Evolutionary conservation across 92 coral and sea anemone genomes (phyloP), one percentile per base, ranked within the genome.

Genomic region (Porites divaricata): DNA sequence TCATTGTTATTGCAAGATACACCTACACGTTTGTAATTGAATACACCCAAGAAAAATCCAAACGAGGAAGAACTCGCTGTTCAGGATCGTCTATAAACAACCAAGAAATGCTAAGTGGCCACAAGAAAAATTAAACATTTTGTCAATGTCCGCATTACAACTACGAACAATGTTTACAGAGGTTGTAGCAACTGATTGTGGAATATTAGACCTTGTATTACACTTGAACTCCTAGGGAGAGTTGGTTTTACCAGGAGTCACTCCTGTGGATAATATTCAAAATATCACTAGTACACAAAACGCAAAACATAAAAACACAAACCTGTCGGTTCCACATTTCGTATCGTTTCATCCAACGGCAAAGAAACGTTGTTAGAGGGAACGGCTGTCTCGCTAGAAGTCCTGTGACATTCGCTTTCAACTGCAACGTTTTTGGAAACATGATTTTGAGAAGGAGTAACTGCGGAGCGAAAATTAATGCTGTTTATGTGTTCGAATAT

Each of bases 401-500:
- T n/a, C 22, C 6, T 56, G 8, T 51, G 66, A 28, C 13, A 3
- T 22, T 78, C 86, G 2, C 16, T 63, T 25, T 51, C 64, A 15
- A 64, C 49, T 62, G 64, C n/a, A 13, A n/a, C 53, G 51, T 19
- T 63, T 23, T 63, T 72, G 26, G 19, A 49, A 63, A 61, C 51
- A 12, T 63, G 56, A 50, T 48, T 51, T 82, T 72, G 70, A 0
- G 63, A 21, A 53, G 63, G 25, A 51, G 25, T 19, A 13, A 25
- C 79, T 4, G 70, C 26, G 13, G 79, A 53, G 9, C 86, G 72
- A 72, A 82, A 82, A 56, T 72, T 82, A 63, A 35, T 35, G 45
- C 52, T 49, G 79, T 62, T 82, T 71, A 72, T 72, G 56, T 72
- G 86, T 3, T 72, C 86, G 52, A 82, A 82, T 58, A 82, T 73